Evolutionary conservation across 2,113 vertebrate species (phyloP), one percentile per base, ranked within the genome.

Genomic region (Paralichthys olivaceus): DNA sequence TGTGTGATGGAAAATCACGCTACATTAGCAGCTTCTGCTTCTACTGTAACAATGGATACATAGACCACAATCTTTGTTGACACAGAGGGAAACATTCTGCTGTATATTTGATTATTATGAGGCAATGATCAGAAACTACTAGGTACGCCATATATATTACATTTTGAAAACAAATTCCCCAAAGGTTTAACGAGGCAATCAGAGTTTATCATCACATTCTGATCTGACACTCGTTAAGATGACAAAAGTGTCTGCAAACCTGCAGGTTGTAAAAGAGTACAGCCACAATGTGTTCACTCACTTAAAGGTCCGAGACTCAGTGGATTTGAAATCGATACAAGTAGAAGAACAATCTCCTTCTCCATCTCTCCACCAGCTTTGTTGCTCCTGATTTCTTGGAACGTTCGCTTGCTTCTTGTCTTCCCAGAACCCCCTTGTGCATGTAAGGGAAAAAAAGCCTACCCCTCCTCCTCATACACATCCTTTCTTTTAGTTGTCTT

Each of bases 381-480:
- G 43, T 64, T 72, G 73, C 59, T 77, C 54, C 43, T 68, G 60
- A 64, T 83, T 79, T 84, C 72, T 84, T 75, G 47, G 19, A 81
- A 77, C 32, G 54, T 76, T 66, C 15, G 29, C 40, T 60, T 70
- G 47, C 67, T 40, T 79, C 73, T 81, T 75, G 70, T 80, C 51
- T 74, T 72, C 25, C 59, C 75, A 70, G 57, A 85, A 77, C 28
- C 63, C 62, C 34, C 51, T 70, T 56, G 64, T 69, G 65, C 65
- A 84, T 75, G 53, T 69, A 81, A 79, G 73, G 64, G 25, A 76
- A 75, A 28, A 62, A 62, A n/a, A 66, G 75, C 25, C 37, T 26
- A 8, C 14, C 25, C 19, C 40, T 63, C 32, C 37, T 26, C 13
- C 14, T 32, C 19, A 20, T 49, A 25, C 37, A 22, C 13, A 9